Base-by-base conservation (phyloP, 1,140 invertebrate genomes). In the Hyles vespertilio region DNA sequence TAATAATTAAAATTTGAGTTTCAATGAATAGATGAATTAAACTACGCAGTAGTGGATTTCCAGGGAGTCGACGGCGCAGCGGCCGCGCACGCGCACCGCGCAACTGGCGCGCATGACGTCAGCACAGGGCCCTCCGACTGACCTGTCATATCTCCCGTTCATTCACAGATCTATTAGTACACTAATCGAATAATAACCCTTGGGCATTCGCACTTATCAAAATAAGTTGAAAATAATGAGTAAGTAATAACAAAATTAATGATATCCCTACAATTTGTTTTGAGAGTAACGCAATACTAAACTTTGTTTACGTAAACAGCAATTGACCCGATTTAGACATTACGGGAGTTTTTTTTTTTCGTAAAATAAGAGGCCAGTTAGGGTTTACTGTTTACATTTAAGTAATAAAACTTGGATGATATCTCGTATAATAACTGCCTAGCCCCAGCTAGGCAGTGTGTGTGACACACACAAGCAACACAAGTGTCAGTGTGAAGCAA, bases 111-210 rank as follows among this genome's bases (percentile, higher is more conserved):
- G 45, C 53, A 46, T 72, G 60, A 67, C 65, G 66, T 70, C 64
- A 70, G 22, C 57, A 46, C 56, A 59, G 56, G 61, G 58, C 63
- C 59, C 61, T 65, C 50, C n/a, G 32, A 7, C 40, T 65, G 72
- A 72, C 72, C 72, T 70, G 43, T 70, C 68, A 67, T 70, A 45
- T 72, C 67, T 65, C 58, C 65, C 53, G 61, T 72, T 70, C 72
- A 73, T 73, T 76, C 68, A 73, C 53, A 64, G 63, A 71, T 69
- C 69, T 69, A 36, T 54, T 46, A 48, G 33, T 46, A 63, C 51
- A 55, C 36, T 54, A 62, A 54, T 51, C 54, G 32, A 58, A 54
- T 58, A 56, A 61, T 54, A 58, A 58, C 61, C 61, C 61, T 63
- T 58, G 51, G 34, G 40, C 54, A 47, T 32, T 51, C 11, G 8